These are phyloP conservation scores for Lysandra bellargus DNA, from an alignment of 2,888 invertebrate species.

Conservation along the genomic window DNA sequence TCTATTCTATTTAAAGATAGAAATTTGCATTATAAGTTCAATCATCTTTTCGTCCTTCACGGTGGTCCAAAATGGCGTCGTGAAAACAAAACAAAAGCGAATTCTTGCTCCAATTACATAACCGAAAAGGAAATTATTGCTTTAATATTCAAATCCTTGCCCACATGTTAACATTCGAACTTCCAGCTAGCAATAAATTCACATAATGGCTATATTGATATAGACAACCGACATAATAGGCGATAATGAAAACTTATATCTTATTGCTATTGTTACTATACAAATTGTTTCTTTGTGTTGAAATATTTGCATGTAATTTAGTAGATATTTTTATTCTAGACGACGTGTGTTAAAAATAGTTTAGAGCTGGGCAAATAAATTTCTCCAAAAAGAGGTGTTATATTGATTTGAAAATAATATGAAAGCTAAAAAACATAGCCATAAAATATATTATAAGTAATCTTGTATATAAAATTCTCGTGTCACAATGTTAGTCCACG, in stretches of 20 bases:
- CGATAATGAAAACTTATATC: constrained; percentile 8
- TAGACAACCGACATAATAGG: constrained; percentile 12
- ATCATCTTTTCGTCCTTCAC: neutral
- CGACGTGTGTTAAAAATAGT: neutral
- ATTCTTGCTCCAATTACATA: constrained; percentile 8
- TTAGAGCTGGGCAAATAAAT: neutral
- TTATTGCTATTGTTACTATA: neutral
- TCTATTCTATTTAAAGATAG: neutral
- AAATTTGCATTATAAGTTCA: neutral
- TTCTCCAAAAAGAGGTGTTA: neutral
- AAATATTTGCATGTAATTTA: neutral
- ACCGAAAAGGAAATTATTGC: neutral
- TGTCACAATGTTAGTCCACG: no score
- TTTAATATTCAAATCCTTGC: constrained; percentile 8
- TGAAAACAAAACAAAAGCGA: neutral
- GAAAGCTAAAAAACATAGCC: neutral
- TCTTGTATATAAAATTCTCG: no score
- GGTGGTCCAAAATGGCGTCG: constrained; percentile 3
- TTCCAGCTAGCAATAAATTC: neutral
- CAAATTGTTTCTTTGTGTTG: neutral
- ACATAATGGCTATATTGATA: neutral
- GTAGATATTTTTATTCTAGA: neutral
- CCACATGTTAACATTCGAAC: constrained; percentile 1
- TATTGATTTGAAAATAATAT: neutral
- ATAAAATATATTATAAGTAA: neutral